These are phyloP conservation scores for Pseudorhiza aurosa DNA, from an alignment of 30 jellyfish, hydroid and myxozoan genomes.

Conservation along the genomic window DNA sequence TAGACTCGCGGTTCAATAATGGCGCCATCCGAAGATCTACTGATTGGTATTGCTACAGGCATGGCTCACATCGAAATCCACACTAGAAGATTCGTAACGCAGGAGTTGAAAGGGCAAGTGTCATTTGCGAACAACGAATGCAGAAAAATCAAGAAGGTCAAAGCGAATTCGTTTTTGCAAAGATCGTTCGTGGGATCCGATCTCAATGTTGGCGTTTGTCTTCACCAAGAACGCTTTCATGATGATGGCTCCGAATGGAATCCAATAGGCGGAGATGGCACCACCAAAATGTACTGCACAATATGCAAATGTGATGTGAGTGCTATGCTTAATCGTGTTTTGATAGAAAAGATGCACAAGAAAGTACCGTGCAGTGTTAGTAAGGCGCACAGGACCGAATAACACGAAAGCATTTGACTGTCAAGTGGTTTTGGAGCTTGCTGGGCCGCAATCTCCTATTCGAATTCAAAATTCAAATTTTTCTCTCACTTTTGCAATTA, in stretches of 20 bases:
- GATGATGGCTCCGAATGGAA: conserved; percentile 65
- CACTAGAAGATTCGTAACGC: conserved; percentile 27
- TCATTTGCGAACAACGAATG: conserved; percentile 31
- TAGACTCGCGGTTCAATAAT: conserved; percentile 55
- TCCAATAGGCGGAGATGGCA: conserved; percentile 41
- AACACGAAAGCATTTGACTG: too few species aligned
- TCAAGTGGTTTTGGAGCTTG: too few species aligned
- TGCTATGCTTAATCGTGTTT: too few species aligned
- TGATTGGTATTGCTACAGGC: conserved; percentile 47
- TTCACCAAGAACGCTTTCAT: conserved; percentile 55
- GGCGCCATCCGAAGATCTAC: conserved; percentile 24
- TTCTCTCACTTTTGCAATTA: too few species aligned
- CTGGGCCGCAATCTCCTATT: too few species aligned
- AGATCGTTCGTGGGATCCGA: conserved; percentile 43
- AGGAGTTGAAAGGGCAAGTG: conserved; percentile 42
- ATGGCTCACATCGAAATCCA: conserved; percentile 50
- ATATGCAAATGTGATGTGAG: conserved; percentile 55
- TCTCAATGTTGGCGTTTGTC: conserved; percentile 52
- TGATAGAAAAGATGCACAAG: too few species aligned
- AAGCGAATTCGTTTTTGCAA: conserved; percentile 11
- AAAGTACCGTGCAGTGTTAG: too few species aligned
- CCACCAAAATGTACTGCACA: conserved; percentile 18
- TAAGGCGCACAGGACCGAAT: too few species aligned
- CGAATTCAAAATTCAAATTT: too few species aligned
- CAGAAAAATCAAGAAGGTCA: background rate